phyloP scores from a whole-genome alignment of 2,888 invertebrate species.

The Muschampia plurimacula region DNA sequence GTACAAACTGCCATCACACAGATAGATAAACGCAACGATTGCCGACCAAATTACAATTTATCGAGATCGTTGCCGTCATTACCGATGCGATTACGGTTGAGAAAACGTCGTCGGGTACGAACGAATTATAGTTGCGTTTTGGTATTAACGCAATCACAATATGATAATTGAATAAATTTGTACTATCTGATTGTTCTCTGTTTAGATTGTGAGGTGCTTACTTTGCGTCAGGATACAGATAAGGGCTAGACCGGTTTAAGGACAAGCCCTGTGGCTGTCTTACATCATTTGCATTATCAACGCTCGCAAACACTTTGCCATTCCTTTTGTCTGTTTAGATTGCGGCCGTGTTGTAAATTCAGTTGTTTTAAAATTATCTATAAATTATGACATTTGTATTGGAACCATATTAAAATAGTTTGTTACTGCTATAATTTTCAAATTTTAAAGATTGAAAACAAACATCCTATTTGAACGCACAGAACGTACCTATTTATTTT shows the following conservation, averaged over 20 bases:
- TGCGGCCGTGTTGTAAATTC: slow-evolving; percentile 17
- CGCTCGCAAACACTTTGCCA: slow-evolving; percentile 19
- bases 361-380: slow-evolving; percentile 4
- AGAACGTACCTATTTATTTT: too few relatives aligned
- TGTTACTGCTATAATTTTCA: neutral
- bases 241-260: slow-evolving; percentile 22
- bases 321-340: slow-evolving; percentile 25
- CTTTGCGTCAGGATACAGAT: slow-evolving; percentile 29
- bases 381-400: slow-evolving; percentile 1
- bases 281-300: slow-evolving; percentile 35
- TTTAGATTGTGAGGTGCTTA: slow-evolving; percentile 34
- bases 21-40: slow-evolving; percentile 61
- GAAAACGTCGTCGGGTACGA: slow-evolving; percentile 52
- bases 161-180: slow-evolving; percentile 37
- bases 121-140: slow-evolving; percentile 33
- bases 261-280: slow-evolving; percentile 35
- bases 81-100: slow-evolving; percentile 51
- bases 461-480: too few relatives aligned
- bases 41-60: slow-evolving; percentile 68
- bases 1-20: slow-evolving; percentile 59
- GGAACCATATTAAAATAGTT: neutral
- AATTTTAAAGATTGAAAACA: too few relatives aligned
- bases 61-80: slow-evolving; percentile 55
- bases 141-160: slow-evolving; percentile 34
- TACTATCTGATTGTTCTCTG: slow-evolving; percentile 31